Evolutionary conservation across 2,888 invertebrate species (phyloP), one percentile per base, ranked within the genome.

Genomic region (Metalampra italica): DNA sequence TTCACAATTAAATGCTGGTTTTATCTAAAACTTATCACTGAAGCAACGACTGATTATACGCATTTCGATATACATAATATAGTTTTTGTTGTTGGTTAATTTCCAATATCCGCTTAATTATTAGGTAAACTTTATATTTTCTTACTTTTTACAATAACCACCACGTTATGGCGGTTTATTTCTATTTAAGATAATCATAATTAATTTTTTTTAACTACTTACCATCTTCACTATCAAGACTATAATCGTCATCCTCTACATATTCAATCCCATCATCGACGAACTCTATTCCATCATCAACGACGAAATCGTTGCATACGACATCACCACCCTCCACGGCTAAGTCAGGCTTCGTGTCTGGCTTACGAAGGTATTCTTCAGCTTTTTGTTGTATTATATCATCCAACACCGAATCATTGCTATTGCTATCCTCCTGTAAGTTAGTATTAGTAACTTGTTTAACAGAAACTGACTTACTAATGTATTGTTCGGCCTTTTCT

Each of bases 181-280:
- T n/a, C n/a, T n/a, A n/a, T n/a, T n/a, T n/a, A n/a, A n/a, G n/a
- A n/a, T n/a, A n/a, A n/a, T n/a, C n/a, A n/a, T n/a, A n/a, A n/a
- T n/a, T n/a, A n/a, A n/a, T n/a, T n/a, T n/a, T n/a, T n/a, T n/a
- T n/a, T 22, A 22, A 22, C 22, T 2, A 22, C 22, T 22, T 22
- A 22, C 22, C 22, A 5, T 13, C 7, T 39, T 3, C 14, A 39
- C 39, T 39, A 8, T 39, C 13, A 13, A 29, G 29, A 43, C 5
- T 34, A 11, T 62, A 55, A 34, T 58, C 56, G 14, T 52, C 47
- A 37, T 81, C 78, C 43, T 83, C 82, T 4, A 64, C 60, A 9
- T 78, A 59, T 46, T 75, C 78, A 11, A 81, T 75, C 0, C 74
- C 78, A n/a, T 78, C 71, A 37, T 78, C 75, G 15, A 58, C 66